These are phyloP conservation scores for Girardinichthys multiradiatus DNA, from an alignment of 2,113 vertebrate species.

Conservation along the genomic window DNA sequence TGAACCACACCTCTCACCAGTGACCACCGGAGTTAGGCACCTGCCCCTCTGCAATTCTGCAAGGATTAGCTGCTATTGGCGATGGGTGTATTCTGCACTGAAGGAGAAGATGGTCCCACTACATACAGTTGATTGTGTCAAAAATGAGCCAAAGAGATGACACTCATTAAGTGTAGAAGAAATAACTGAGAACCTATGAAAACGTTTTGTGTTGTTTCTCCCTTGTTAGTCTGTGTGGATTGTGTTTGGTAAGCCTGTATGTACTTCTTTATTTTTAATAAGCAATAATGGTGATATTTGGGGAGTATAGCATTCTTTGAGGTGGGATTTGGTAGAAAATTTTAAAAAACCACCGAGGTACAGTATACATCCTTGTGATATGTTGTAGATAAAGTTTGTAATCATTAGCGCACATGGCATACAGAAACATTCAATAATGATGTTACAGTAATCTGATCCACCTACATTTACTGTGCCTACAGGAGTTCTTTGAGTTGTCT, in stretches of 20 bases:
- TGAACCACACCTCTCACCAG: no score
- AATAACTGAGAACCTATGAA: not conserved
- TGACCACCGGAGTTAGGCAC: no score
- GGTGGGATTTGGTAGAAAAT: not conserved
- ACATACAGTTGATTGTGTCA: no score
- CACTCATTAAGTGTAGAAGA: no score
- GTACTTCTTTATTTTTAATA: no score
- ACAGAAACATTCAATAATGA: slow-evolving; percentile 10
- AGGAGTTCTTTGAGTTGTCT: slow-evolving; percentile 41
- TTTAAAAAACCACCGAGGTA: not conserved
- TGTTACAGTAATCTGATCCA: slow-evolving; percentile 34
- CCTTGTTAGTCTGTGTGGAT: no score
- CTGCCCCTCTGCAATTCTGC: no score
- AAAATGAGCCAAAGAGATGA: no score
- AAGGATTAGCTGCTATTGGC: no score
- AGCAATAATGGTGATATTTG: not conserved
- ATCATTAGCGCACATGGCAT: slow-evolving; percentile 21
- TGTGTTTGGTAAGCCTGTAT: no score
- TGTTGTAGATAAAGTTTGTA: slow-evolving; percentile 12
- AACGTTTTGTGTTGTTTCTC: not conserved
- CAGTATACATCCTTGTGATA: not conserved
- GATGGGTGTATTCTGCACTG: no score
- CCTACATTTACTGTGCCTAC: slow-evolving; percentile 37
- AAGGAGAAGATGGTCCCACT: no score
- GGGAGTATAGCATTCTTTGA: not conserved